phyloP scores from a whole-genome alignment of 2,113 vertebrate species.

The Calidris pugnax region DNA sequence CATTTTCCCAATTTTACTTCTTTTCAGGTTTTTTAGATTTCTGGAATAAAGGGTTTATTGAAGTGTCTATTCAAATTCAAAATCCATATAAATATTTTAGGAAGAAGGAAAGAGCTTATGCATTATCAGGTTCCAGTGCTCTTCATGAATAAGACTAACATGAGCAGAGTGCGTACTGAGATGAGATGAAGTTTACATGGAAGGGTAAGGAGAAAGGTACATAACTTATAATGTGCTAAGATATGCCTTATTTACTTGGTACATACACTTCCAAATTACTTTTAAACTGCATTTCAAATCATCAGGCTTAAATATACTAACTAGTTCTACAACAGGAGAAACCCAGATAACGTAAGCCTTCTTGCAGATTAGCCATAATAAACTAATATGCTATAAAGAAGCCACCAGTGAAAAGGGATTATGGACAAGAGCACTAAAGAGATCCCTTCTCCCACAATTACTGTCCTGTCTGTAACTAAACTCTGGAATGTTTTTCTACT shows the following conservation, averaged over 20 bases:
- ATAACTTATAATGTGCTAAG: not conserved
- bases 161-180: not conserved
- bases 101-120: not conserved
- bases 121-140: not conserved
- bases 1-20: not conserved
- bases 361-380: not conserved
- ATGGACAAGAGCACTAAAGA: not conserved
- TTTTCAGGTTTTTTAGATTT: not conserved
- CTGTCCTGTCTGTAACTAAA: constrained; percentile 18
- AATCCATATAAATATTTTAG: constrained; percentile 2
- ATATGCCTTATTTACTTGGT: not conserved
- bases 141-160: not conserved
- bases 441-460: not conserved
- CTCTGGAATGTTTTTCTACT: constrained; percentile 48
- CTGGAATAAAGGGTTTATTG: not conserved
- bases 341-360: not conserved
- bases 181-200: not conserved
- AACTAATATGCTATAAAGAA: not conserved
- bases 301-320: not conserved
- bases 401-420: not conserved
- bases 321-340: not conserved
- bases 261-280: not conserved
- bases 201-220: not conserved
- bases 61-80: constrained; percentile 15
- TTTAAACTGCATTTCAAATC: constrained; percentile 9